Conservation (phyloP, 2,888 invertebrate species). For the Drepanosiphum platanoidis region DNA sequence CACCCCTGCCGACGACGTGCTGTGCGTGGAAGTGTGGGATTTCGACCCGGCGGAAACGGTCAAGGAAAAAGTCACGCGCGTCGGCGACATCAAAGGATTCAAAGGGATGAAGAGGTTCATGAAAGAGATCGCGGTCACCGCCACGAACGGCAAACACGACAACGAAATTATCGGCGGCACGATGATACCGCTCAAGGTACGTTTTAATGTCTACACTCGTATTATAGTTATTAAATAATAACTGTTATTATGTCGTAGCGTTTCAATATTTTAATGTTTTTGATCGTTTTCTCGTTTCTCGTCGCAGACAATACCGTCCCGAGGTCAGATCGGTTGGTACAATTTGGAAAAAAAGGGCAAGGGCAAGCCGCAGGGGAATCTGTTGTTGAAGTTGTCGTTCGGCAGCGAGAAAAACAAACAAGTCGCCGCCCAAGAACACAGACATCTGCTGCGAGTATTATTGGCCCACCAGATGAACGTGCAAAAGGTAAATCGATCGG, state of each 20-base stretch:
- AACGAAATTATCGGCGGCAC: slow-evolving; percentile 95
- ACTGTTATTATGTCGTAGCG: too few relatives aligned
- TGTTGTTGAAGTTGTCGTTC: slow-evolving; percentile 84
- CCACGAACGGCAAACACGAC: slow-evolving; percentile 91
- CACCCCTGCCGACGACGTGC: slow-evolving; percentile 77
- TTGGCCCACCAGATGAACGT: slow-evolving; percentile 82
- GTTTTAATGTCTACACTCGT: too few relatives aligned
- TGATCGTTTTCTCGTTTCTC: slow-evolving; percentile 31
- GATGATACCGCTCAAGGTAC: slow-evolving; percentile 84
- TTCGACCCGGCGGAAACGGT: slow-evolving; percentile 91
- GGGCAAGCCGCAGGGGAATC: slow-evolving; percentile 85
- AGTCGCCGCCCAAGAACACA: slow-evolving; percentile 85
- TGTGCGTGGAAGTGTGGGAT: slow-evolving; percentile 85
- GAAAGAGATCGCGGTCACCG: slow-evolving; percentile 92
- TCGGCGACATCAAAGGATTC: slow-evolving; percentile 86
- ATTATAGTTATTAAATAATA: too few relatives aligned
- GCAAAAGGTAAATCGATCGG: slow-evolving; percentile 72
- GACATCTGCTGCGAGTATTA: slow-evolving; percentile 80
- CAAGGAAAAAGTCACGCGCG: slow-evolving; percentile 85
- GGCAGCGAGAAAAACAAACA: slow-evolving; percentile 87
- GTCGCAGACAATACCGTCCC: slow-evolving; percentile 85
- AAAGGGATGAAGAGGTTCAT: slow-evolving; percentile 84
- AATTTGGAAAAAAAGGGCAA: slow-evolving; percentile 86
- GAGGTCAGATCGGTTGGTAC: slow-evolving; percentile 93
- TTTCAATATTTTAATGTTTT: too few relatives aligned